A percentile compares a stretch with the other conserved stretches of the same genome.
Conservation (phyloP, 2,797 vertebrate genomes). For the Gadopsis bispinosus region DNA sequence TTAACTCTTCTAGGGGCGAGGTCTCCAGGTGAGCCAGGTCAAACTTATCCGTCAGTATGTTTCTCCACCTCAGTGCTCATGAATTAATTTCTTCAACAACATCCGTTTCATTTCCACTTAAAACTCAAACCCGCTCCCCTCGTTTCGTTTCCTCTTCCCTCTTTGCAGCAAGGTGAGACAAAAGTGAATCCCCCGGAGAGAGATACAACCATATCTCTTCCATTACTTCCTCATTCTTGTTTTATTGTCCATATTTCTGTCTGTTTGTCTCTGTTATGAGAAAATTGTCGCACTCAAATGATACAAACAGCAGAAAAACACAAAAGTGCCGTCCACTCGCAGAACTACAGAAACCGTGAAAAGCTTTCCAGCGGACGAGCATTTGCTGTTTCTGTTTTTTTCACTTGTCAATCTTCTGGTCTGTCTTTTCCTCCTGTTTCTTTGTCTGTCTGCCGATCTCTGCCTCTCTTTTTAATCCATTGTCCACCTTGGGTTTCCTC, state of each 20-base stretch:
- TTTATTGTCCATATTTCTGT: slow-evolving; percentile 4
- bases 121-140: slow-evolving; percentile 20
- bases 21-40: slow-evolving; percentile 86
- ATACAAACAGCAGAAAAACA: slow-evolving; percentile 64
- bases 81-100: slow-evolving; percentile 31
- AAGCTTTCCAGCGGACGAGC: slow-evolving; percentile 42
- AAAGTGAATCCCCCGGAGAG: slow-evolving; percentile 67
- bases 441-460: slow-evolving; percentile 23
- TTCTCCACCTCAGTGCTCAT: slow-evolving; percentile 38
- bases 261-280: not conserved
- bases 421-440: slow-evolving; percentile 40
- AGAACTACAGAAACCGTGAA: slow-evolving; percentile 17
- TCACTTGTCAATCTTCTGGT: slow-evolving; percentile 31
- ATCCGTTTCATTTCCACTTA: slow-evolving; percentile 42
- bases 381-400: slow-evolving; percentile 68
- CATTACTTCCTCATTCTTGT: slow-evolving; percentile 26
- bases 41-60: slow-evolving; percentile 50
- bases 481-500: slow-evolving; percentile 31
- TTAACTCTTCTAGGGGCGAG: slow-evolving; percentile 71
- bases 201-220: slow-evolving; percentile 59
- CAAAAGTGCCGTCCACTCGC: slow-evolving; percentile 47
- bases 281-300: slow-evolving; percentile 27
- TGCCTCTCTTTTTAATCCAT: slow-evolving; percentile 36
- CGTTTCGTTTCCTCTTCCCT: slow-evolving; percentile 40
- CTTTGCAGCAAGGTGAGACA: slow-evolving; percentile 81